Evolutionary conservation across 2,888 invertebrate species (phyloP).

Genomic region (Sceliomorpha sp.): DNA sequence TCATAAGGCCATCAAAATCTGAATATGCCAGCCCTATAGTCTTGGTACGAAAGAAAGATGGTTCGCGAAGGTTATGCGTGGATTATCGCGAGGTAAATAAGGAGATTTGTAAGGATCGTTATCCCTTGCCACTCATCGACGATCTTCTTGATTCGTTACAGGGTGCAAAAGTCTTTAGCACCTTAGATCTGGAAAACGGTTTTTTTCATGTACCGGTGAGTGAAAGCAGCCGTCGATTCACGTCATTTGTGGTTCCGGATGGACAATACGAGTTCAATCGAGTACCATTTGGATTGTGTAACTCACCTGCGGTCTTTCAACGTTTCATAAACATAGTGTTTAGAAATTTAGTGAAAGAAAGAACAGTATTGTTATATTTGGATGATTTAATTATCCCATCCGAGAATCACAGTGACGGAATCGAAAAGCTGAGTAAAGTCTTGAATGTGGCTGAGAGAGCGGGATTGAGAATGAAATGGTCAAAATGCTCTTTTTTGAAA

Average conservation of each 20-base stretch:
- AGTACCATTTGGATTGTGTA: too few relatives aligned
- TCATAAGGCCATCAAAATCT: conserved; percentile 1
- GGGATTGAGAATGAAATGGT: neutral
- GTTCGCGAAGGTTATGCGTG: too few relatives aligned
- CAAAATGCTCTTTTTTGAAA: too few relatives aligned
- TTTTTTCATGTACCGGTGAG: too few relatives aligned
- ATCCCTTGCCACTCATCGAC: neutral
- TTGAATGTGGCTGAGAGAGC: conserved; percentile 4
- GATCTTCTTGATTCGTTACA: neutral
- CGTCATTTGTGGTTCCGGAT: too few relatives aligned
- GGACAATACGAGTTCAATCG: conserved; percentile 5
- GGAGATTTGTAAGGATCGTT: conserved; percentile 8
- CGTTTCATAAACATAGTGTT: too few relatives aligned
- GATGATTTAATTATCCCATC: conserved; percentile 4
- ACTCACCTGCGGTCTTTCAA: too few relatives aligned
- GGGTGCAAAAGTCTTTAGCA: too few relatives aligned
- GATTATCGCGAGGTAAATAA: neutral
- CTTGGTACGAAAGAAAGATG: conserved; percentile 4
- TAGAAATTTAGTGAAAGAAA: neutral
- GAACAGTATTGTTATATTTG: neutral
- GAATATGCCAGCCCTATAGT: conserved; percentile 5
- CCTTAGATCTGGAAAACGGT: too few relatives aligned
- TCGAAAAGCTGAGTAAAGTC: neutral
- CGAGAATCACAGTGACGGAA: neutral
- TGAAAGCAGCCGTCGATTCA: too few relatives aligned